Base-by-base conservation (phyloP, 2,888 invertebrate species). In the Agrochola lota region DNA sequence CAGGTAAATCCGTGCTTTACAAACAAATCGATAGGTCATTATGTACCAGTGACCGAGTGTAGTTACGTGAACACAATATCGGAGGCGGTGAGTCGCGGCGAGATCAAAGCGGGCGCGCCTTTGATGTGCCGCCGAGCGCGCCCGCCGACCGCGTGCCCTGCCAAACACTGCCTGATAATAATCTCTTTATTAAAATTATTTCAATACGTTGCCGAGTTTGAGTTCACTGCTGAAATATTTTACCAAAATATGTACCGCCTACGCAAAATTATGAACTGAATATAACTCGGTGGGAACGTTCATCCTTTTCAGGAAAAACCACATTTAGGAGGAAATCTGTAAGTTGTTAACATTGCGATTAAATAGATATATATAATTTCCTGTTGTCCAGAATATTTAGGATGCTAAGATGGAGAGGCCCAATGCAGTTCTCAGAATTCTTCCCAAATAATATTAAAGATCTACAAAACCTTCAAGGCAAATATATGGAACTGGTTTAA, bases 41-140 rank as follows among this genome's bases (percentile, higher is more conserved):
- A 49, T 83, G 74, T 82, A 75, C 79, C 75, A 75, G 78, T 85
- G 79, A 78, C 80, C 77, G 85, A 83, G 63, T 75, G 77, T 82
- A 88, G 85, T 83, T 88, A 88, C 86, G 85, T 85, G 85, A 88
- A 85, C 86, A 91, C 88, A 91, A 91, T 89, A 90, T 90, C 87
- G 87, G 82, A 86, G 87, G 93, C 92, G 91, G 90, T 86, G 92
- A 90, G 83, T 90, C 91, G 88, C 87, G 90, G 88, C 81, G 86
- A 91, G 93, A 94, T 95, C 94, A 95, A 94, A 95, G 94, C 89
- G 83, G 77, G 69, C 77, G 76, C 76, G 86, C 90, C 93, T 95
- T 95, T 95, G 94, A 94, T 93, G 95, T 94, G 91, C 92, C 90
- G 87, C 88, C 89, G 88, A 91, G 92, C 92, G 92, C 92, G 74